Evolutionary conservation across 2,797 vertebrate species (phyloP).

Genomic region (Cercopithecus hamlyni): DNA sequence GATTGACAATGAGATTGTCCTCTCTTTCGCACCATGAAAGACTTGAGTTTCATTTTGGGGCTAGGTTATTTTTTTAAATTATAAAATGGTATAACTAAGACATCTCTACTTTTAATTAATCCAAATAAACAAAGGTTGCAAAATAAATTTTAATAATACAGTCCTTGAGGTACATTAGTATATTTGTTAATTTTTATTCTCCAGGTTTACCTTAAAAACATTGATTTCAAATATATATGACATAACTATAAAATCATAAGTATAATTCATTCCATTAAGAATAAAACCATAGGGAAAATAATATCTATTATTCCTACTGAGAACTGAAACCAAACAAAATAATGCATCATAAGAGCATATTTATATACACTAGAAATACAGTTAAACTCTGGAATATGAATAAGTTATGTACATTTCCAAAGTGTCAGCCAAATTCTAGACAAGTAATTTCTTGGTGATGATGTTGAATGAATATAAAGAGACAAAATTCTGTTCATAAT

Average conservation of each 20-base stretch:
- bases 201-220: not conserved
- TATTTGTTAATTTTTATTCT: not conserved
- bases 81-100: not conserved
- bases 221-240: not conserved
- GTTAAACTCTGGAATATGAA: not conserved
- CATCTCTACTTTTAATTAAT: conserved; percentile 25
- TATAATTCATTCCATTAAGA: not conserved
- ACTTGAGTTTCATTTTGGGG: not conserved
- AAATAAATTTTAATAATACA: conserved; percentile 6
- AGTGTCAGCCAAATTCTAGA: not conserved
- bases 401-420: conserved; percentile 15
- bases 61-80: not conserved
- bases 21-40: not conserved
- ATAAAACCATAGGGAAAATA: not conserved
- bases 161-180: not conserved
- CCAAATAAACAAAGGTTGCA: conserved; percentile 15
- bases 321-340: not conserved
- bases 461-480: conserved; percentile 6
- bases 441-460: conserved; percentile 35
- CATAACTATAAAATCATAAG: conserved; percentile 37
- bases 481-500: conserved; percentile 32
- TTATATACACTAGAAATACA: not conserved
- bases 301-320: conserved; percentile 12
- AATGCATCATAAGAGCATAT: not conserved
- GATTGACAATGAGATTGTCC: not conserved